A percentile compares a stretch with the other conserved stretches of the same genome.
phyloP scores from a whole-genome alignment of 2,797 vertebrate genomes.

The Pogonophryne albipinna region DNA sequence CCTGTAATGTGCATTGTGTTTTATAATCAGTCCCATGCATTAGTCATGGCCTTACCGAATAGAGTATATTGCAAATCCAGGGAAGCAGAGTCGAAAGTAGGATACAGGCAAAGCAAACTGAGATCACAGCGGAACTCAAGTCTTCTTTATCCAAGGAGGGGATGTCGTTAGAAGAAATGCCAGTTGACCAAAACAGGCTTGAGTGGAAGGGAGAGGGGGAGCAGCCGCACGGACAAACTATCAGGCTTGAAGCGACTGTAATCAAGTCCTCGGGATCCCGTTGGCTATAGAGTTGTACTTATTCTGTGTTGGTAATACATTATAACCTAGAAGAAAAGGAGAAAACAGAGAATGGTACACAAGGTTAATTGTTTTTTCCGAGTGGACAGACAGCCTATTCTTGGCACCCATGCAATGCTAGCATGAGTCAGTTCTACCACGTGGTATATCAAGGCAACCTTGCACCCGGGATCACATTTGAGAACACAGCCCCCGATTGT shows the following conservation, averaged over 20 bases:
- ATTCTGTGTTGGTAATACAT: constrained; percentile 96
- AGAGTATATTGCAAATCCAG: constrained; percentile 74
- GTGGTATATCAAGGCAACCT: constrained; percentile 39
- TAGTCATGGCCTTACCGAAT: constrained; percentile 82
- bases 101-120: constrained; percentile 74
- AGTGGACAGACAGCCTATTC: constrained; percentile 11
- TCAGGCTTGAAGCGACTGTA: constrained; percentile 98
- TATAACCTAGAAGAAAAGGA: constrained; percentile 87
- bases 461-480: not conserved
- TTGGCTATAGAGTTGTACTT: constrained; percentile 98
- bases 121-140: constrained; percentile 65
- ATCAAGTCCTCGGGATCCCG: constrained; percentile 92
- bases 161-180: constrained; percentile 79
- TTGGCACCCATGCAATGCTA: constrained; percentile 29
- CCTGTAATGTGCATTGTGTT: constrained; percentile 49
- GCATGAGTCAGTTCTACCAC: constrained; percentile 43
- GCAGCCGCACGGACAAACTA: constrained; percentile 91
- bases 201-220: constrained; percentile 79
- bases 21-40: constrained; percentile 63
- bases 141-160: constrained; percentile 76
- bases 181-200: constrained; percentile 70
- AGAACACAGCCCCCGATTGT: constrained; percentile 11
- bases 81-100: constrained; percentile 68
- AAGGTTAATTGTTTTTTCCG: not conserved
- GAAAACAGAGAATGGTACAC: not conserved